phyloP scores from a whole-genome alignment of 2,797 vertebrate species.

The Picus viridis region DNA sequence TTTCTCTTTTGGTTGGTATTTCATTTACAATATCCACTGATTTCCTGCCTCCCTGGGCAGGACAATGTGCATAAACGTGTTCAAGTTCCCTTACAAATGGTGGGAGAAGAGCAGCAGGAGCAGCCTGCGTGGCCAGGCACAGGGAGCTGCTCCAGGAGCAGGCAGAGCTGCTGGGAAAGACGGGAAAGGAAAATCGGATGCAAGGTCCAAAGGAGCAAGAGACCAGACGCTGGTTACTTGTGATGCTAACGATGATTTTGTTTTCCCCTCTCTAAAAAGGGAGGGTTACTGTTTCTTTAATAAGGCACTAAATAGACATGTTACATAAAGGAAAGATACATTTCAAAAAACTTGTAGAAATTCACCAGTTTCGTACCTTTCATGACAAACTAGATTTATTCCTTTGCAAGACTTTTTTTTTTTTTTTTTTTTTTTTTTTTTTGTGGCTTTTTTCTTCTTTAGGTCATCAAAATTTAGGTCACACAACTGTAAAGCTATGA shows the following conservation, averaged over 20 bases:
- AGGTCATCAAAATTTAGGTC: conserved; percentile 47
- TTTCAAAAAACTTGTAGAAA: conserved; percentile 40
- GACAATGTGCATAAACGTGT: conserved; percentile 68
- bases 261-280: conserved; percentile 11
- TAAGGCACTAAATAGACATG: conserved; percentile 82
- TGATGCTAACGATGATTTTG: conserved; percentile 13
- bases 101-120: background rate
- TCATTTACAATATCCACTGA: conserved; percentile 56
- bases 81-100: conserved; percentile 30
- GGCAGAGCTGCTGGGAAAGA: background rate
- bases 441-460: background rate
- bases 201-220: conserved; percentile 53
- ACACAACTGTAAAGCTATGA: conserved; percentile 53
- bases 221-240: conserved; percentile 57
- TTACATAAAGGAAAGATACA: conserved; percentile 71
- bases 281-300: conserved; percentile 53
- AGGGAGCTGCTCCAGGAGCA: background rate
- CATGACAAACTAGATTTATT: conserved; percentile 20
- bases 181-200: conserved; percentile 28
- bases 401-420: background rate
- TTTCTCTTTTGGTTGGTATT: conserved; percentile 56
- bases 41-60: conserved; percentile 37
- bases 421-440: background rate
- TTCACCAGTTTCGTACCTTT: conserved; percentile 55
- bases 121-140: conserved; percentile 34